Evolutionary conservation across 1,140 invertebrate species (phyloP), one percentile per base, ranked within the genome.

Genomic region (Protaetia brevitarsis): DNA sequence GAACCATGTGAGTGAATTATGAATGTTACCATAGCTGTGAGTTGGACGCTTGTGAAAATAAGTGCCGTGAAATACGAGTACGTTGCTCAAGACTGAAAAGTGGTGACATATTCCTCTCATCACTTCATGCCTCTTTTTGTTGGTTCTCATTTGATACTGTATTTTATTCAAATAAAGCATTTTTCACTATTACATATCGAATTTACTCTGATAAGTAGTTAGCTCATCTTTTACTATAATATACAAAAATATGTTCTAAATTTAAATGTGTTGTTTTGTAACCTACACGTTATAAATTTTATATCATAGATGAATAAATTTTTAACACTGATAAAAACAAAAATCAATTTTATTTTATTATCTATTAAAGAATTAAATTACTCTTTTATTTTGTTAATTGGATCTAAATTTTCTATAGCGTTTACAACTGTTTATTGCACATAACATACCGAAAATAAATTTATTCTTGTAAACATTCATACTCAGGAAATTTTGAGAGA

Each of bases 401-500:
- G 26, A 21, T 51, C 41, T 51, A 51, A 51, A 51, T 19, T 51
- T 51, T 51, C 41, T 16, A 51, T 51, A 51, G 41, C 41, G 41
- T 51, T 51, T 51, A 51, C 41, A 19, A 23, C 26, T 29, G 30
- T 59, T 59, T 59, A 59, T 31, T 59, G 57, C 57, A 27, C 57
- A 59, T 31, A 59, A 59, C 57, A 21, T 31, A 59, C 57, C 30
- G 57, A 62, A 62, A 62, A 62, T 23, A 34, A 62, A 62, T 34
- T 62, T 62, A 62, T 62, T 62, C 60, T 62, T 62, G 27, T 62
- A 62, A 62, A 57, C 61, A 67, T 71, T 70, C 66, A 71, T 72
- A 74, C 71, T 74, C 71, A 73, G 71, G 71, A 74, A 71, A 68
- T 72, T 72, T 76, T 73, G 71, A 72, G 71, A 73, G 74, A 71